Evolutionary conservation across 2,113 vertebrate species (phyloP).

Genomic region (Bolborhynchus lineola): DNA sequence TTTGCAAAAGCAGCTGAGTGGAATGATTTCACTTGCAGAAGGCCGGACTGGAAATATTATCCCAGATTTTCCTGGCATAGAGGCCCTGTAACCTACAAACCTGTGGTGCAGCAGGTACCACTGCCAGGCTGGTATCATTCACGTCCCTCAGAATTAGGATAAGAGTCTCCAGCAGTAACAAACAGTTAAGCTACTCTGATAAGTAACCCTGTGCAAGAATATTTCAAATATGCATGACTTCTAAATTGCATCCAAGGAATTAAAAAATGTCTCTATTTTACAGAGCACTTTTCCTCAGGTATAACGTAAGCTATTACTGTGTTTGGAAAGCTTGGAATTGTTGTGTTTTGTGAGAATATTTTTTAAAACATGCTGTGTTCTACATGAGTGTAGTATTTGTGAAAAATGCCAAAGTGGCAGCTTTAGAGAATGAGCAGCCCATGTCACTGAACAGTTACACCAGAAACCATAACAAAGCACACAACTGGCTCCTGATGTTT

Average conservation of each 20-base stretch:
- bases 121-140: neutral
- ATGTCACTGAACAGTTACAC: neutral
- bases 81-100: neutral
- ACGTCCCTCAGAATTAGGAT: neutral
- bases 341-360: neutral
- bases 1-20: neutral
- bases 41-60: neutral
- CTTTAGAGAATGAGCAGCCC: slow-evolving; percentile 7
- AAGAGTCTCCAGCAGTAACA: neutral
- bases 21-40: neutral
- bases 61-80: neutral
- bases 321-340: neutral
- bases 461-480: neutral
- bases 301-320: neutral
- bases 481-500: neutral
- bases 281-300: neutral
- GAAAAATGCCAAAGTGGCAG: neutral
- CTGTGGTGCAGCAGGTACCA: neutral
- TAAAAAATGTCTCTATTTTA: neutral
- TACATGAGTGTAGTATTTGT: neutral
- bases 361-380: neutral
- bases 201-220: neutral
- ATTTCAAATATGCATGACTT: neutral
- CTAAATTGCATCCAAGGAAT: slow-evolving; percentile 3
- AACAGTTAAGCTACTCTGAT: neutral